phyloP scores from a whole-genome alignment of 2,113 vertebrate species.

The Delphinapterus leucas region DNA sequence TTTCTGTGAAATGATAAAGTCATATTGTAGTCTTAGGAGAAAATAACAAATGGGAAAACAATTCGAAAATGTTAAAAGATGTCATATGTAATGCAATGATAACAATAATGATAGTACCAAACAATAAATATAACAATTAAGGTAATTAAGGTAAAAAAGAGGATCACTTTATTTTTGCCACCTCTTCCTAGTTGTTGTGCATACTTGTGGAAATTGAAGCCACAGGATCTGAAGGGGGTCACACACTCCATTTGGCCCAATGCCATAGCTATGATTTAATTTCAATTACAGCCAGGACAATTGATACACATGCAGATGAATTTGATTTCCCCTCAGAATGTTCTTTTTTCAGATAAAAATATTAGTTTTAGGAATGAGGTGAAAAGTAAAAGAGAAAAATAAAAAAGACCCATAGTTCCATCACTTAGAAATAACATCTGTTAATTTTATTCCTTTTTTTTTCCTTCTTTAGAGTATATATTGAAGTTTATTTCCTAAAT shows the following conservation, averaged over 20 bases:
- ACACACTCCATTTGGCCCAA: not conserved
- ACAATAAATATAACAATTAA: not conserved
- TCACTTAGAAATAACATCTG: not conserved
- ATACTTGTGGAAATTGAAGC: not conserved
- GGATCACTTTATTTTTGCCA: not conserved
- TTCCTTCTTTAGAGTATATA: not conserved
- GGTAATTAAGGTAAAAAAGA: not conserved
- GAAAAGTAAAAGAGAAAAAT: not conserved
- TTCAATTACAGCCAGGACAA: not conserved
- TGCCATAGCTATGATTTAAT: not conserved
- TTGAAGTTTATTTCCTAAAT: not conserved
- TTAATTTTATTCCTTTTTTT: not conserved
- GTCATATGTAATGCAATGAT: not conserved
- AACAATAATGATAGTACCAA: not conserved
- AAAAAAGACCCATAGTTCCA: not conserved
- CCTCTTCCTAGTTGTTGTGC: not conserved
- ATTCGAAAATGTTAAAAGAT: not conserved
- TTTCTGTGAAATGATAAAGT: slow-evolving; percentile 16
- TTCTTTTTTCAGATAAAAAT: not conserved
- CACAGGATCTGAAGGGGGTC: not conserved
- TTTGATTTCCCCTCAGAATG: not conserved
- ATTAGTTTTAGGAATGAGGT: not conserved
- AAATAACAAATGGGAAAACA: not conserved
- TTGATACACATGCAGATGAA: not conserved
- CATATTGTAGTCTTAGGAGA: not conserved